phyloP scores from a whole-genome alignment of 2,797 vertebrate genomes.

The Podargus strigoides region DNA sequence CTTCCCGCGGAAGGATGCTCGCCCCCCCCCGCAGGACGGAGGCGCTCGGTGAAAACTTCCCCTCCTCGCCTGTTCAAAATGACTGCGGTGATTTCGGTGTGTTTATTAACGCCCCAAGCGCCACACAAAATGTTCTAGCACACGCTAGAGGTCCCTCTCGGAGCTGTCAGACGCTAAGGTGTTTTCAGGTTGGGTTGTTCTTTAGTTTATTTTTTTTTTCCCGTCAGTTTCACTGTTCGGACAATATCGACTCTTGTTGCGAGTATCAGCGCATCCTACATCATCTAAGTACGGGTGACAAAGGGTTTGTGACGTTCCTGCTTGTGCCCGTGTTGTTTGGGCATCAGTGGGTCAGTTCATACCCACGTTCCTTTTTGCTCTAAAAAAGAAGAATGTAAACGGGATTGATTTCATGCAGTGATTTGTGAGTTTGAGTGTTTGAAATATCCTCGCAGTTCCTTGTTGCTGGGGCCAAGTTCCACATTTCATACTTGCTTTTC shows the following conservation, averaged over 20 bases:
- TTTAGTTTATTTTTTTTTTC: not conserved
- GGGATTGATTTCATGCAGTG: not conserved
- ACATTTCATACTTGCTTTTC: not conserved
- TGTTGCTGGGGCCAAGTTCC: not conserved
- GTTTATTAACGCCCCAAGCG: conserved; percentile 65
- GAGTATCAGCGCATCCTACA: not conserved
- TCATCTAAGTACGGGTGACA: not conserved
- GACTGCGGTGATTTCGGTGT: conserved; percentile 70
- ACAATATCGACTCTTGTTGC: not conserved
- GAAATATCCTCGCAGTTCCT: not conserved
- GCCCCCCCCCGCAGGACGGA: conserved; percentile 21
- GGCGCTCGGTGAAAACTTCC: conserved; percentile 40
- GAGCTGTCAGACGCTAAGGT: conserved; percentile 39
- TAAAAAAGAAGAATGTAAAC: not conserved
- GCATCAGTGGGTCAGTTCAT: not conserved
- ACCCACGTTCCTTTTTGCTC: not conserved
- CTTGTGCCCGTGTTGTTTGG: not conserved
- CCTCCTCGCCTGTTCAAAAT: conserved; percentile 51
- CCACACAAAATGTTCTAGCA: conserved; percentile 51
- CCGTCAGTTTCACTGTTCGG: not conserved
- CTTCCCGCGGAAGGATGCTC: conserved; percentile 21
- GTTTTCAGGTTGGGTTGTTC: conserved; percentile 29
- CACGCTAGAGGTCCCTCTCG: conserved; percentile 80
- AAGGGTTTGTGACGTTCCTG: not conserved
- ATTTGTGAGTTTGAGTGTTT: not conserved